A percentile compares a stretch with the other conserved stretches of the same genome.
phyloP scores from a whole-genome alignment of 1,140 invertebrate species.

The Apis cerana region DNA sequence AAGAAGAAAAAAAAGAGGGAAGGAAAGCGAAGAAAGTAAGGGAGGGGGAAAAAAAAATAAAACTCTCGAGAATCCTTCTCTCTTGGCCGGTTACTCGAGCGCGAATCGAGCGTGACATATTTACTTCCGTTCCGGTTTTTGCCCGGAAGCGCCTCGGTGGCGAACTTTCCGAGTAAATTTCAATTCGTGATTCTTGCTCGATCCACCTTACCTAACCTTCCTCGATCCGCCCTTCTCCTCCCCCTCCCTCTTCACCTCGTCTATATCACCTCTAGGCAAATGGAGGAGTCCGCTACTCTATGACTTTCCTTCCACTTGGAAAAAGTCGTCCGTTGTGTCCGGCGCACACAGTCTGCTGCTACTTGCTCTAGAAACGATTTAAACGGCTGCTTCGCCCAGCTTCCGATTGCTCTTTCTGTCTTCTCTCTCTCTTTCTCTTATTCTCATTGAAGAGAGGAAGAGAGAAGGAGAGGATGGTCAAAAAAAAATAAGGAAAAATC shows the following conservation, averaged over 20 bases:
- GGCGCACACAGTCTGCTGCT: slow-evolving; percentile 31
- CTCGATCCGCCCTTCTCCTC: not conserved
- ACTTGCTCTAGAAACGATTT: slow-evolving; percentile 35
- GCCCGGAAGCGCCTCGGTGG: slow-evolving; percentile 27
- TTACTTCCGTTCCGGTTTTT: slow-evolving; percentile 43
- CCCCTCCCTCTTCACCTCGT: not conserved
- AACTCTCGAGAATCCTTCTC: slow-evolving; percentile 4
- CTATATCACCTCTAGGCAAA: slow-evolving; percentile 31
- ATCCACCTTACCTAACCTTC: too few relatives aligned
- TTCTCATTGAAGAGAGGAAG: too few relatives aligned
- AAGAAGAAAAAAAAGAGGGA: not conserved
- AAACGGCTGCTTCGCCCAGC: not conserved
- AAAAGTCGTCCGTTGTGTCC: slow-evolving; percentile 20
- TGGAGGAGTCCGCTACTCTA: slow-evolving; percentile 14
- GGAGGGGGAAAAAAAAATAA: not conserved
- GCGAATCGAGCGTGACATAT: slow-evolving; percentile 47
- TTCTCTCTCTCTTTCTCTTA: too few relatives aligned
- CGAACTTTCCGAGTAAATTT: slow-evolving; percentile 53
- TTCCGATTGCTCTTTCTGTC: not conserved
- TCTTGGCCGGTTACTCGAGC: slow-evolving; percentile 34
- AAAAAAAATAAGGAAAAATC: not conserved
- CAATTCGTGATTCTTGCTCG: slow-evolving; percentile 36
- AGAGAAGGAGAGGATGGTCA: not conserved
- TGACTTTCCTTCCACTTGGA: slow-evolving; percentile 38
- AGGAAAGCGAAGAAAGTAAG: not conserved